Base-by-base conservation (phyloP, 2,113 vertebrate species). In the Condylura cristata region DNA sequence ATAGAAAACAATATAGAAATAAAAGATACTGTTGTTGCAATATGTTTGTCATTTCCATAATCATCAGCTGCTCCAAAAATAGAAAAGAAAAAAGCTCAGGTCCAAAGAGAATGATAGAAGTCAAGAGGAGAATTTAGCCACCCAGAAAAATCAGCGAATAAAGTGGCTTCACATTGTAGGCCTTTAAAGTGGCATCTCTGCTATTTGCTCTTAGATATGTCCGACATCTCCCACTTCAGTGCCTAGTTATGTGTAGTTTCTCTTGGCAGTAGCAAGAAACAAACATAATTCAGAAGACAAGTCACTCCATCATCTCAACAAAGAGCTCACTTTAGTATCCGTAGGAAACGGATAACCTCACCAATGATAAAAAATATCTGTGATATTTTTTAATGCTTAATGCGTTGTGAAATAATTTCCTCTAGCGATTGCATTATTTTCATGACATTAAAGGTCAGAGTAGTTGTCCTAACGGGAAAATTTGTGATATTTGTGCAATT, bases 251-350 rank as follows among this genome's bases (percentile, higher is more conserved):
- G 53, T 0, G 34, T 44, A 63, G 28, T 61, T 95, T 82, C 84
- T 95, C 85, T 37, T 74, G 3, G 4, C 14, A 5, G 66, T 90
- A 53, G n/a, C 84, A 56, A 76, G 46, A 74, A 63, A 34, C 46
- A 82, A 92, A 90, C 86, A 46, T 70, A 86, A 81, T 75, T 63
- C 63, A n/a, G 79, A 95, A 93, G 74, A 86, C 44, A 72, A 87
- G 93, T 3, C 80, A 75, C 86, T 96, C 66, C 56, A 32, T 72
- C 85, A 93, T 84, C 91, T 90, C 93, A 87, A 63, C 30, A 53
- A 89, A 93, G 76, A 32, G 46, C 89, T 94, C 41, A 68, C 53
- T 34, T 58, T 68, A 91, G 71, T 32, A 44, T 37, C 26, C n/a
- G 37, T 79, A 71, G 81, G 30, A 89, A 81, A 74, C 68, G 60